Evolutionary conservation across 2,888 invertebrate genomes (phyloP).

Genomic region (Troilus luridus): DNA sequence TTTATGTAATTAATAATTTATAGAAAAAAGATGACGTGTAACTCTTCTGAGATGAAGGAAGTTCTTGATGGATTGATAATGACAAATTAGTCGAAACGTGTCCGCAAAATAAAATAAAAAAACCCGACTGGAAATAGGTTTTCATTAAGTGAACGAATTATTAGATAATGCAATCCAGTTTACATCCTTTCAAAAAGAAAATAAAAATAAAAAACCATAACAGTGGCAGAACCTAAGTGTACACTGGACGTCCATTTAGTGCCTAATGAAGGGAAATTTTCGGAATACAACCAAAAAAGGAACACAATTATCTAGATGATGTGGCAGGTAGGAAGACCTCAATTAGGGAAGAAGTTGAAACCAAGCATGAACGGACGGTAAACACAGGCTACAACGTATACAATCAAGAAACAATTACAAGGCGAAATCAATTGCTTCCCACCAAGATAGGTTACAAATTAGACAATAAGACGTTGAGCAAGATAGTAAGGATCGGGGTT

Average conservation of each 20-base stretch:
- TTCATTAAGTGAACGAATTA: too few species aligned
- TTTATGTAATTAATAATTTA: too few species aligned
- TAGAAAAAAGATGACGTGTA: too few species aligned
- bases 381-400: not conserved
- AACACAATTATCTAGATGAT: not conserved
- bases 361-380: slow-evolving; percentile 10
- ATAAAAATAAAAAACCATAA: not conserved
- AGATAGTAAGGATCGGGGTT: slow-evolving; percentile 5
- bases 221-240: not conserved
- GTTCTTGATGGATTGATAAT: too few species aligned
- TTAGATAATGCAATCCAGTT: too few species aligned
- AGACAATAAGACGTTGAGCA: slow-evolving; percentile 2
- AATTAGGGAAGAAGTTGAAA: slow-evolving; percentile 8
- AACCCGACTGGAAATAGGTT: too few species aligned
- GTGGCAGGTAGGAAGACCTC: not conserved
- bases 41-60: too few species aligned
- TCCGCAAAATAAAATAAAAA: too few species aligned
- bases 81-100: too few species aligned
- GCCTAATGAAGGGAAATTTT: not conserved
- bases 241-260: not conserved
- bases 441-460: slow-evolving; percentile 40
- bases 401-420: slow-evolving; percentile 34
- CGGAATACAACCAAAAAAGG: not conserved
- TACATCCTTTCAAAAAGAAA: too few species aligned
- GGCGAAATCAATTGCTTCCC: slow-evolving; percentile 25